These are phyloP conservation scores for Leucophenga varia DNA, from an alignment of 1,140 invertebrate genomes.

Conservation along the genomic window DNA sequence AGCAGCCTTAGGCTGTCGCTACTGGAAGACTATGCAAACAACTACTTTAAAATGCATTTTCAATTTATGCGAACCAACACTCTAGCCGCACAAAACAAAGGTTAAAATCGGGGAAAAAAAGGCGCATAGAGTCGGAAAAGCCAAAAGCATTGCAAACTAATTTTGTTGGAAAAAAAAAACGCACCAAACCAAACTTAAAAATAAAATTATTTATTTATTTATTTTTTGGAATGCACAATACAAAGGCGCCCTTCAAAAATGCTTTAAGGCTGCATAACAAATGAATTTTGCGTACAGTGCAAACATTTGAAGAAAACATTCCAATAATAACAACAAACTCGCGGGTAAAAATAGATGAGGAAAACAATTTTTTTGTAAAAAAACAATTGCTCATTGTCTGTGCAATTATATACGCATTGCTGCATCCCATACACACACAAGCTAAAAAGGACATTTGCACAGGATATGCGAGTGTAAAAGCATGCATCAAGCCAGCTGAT, in stretches of 20 bases:
- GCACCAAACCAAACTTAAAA: too few species aligned
- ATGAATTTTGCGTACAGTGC: slow-evolving; percentile 29
- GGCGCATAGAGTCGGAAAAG: slow-evolving; percentile 1
- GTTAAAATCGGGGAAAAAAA: not conserved
- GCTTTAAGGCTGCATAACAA: slow-evolving; percentile 53
- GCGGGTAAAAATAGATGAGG: slow-evolving; percentile 24
- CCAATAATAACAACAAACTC: slow-evolving; percentile 18
- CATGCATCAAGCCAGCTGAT: too few species aligned
- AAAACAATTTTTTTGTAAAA: slow-evolving; percentile 30
- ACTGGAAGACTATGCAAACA: not conserved
- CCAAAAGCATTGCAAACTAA: slow-evolving; percentile 41
- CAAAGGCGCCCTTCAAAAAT: too few species aligned
- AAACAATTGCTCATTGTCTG: slow-evolving; percentile 53
- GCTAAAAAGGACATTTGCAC: too few species aligned
- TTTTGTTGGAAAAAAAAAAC: slow-evolving; percentile 37
- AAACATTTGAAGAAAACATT: slow-evolving; percentile 8
- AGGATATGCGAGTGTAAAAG: too few species aligned
- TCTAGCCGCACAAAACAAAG: too few species aligned
- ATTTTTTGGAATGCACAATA: too few species aligned
- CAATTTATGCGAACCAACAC: slow-evolving; percentile 31
- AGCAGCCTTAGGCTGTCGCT: too few species aligned
- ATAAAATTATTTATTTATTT: too few species aligned
- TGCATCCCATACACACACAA: slow-evolving; percentile 13
- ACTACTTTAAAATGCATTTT: slow-evolving; percentile 54
- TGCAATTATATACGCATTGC: slow-evolving; percentile 50